Evolutionary conservation across 2,888 invertebrate species (phyloP).

Genomic region (Rhingia rostrata): DNA sequence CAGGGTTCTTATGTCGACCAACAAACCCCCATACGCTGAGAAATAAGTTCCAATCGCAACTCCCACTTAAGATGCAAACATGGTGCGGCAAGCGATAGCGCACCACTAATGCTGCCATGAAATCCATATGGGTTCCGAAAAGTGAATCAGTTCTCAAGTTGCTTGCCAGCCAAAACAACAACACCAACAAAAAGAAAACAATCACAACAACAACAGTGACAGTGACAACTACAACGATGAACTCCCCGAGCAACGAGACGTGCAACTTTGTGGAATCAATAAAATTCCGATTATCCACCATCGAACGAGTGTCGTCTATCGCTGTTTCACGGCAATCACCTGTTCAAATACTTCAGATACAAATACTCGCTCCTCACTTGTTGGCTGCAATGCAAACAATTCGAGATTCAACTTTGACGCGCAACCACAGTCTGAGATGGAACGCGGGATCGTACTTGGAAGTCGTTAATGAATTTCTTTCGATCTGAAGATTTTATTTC

Average conservation of each 20-base stretch:
- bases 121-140: constrained; percentile 60
- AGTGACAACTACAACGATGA: constrained; percentile 6
- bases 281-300: constrained; percentile 68
- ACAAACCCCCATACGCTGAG: constrained; percentile 32
- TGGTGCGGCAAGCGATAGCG: constrained; percentile 67
- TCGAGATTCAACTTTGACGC: constrained; percentile 27
- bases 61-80: constrained; percentile 74
- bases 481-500: constrained; percentile 47
- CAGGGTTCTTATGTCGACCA: constrained; percentile 42
- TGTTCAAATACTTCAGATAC: constrained; percentile 66
- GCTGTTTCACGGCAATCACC: constrained; percentile 70
- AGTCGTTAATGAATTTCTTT: constrained; percentile 70
- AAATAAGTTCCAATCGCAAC: constrained; percentile 15
- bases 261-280: constrained; percentile 64
- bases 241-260: constrained; percentile 2
- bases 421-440: neutral
- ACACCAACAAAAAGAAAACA: neutral
- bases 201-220: neutral
- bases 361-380: constrained; percentile 38
- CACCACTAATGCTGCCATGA: constrained; percentile 48
- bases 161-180: constrained; percentile 32
- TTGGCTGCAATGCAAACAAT: constrained; percentile 52
- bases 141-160: constrained; percentile 64
- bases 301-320: constrained; percentile 37
- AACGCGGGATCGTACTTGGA: constrained; percentile 36